phyloP scores from a whole-genome alignment of 2,797 vertebrate species.

The Siniperca undulata region DNA sequence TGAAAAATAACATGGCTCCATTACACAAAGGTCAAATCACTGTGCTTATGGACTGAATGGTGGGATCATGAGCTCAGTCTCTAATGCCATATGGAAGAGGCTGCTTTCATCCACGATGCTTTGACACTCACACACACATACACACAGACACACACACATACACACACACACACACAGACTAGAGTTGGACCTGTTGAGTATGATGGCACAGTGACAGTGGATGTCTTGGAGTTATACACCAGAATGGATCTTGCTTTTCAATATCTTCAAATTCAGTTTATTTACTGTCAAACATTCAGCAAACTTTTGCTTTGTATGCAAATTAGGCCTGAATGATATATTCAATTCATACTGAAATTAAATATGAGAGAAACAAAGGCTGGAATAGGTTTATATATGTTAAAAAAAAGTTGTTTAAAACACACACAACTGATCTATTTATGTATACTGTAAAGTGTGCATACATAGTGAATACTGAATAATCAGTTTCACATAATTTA shows the following conservation, averaged over 20 bases:
- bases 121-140: conserved; percentile 17
- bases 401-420: too few species aligned
- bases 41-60: conserved; percentile 57
- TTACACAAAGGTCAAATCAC: conserved; percentile 65
- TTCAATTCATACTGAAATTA: too few species aligned
- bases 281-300: too few species aligned
- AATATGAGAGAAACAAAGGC: too few species aligned
- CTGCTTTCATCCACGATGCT: conserved; percentile 44
- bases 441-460: not conserved
- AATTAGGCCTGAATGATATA: too few species aligned
- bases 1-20: conserved; percentile 62
- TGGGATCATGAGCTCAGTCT: conserved; percentile 65
- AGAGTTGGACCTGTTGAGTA: conserved; percentile 26
- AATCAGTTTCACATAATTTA: not conserved
- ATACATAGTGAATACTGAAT: not conserved
- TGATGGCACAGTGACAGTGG: too few species aligned
- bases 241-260: too few species aligned
- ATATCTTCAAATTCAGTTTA: too few species aligned
- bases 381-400: too few species aligned
- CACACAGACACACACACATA: conserved; percentile 1
- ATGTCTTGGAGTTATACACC: too few species aligned
- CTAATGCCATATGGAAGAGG: conserved; percentile 50
- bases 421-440: not conserved
- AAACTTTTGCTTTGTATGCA: too few species aligned
- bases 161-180: not conserved